A percentile compares a stretch with the other conserved stretches of the same genome.
These are phyloP conservation scores for Loxodonta africana DNA, from an alignment of 2,113 vertebrate species.

Conservation along the genomic window DNA sequence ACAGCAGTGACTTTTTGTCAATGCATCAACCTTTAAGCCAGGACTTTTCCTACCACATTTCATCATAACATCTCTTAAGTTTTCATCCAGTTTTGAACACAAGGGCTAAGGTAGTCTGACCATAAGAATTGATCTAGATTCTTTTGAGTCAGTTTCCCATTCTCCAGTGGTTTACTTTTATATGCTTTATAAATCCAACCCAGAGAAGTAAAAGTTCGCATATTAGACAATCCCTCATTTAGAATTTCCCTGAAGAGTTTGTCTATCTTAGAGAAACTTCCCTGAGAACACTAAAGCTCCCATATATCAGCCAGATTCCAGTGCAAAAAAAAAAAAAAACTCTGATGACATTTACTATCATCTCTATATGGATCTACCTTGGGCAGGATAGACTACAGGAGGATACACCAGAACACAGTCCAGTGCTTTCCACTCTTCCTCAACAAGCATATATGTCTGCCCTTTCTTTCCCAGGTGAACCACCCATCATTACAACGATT, in stretches of 20 bases:
- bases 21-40: not conserved
- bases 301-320: not conserved
- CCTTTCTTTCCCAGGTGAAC: not conserved
- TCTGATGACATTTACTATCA: not conserved
- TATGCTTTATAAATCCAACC: not conserved
- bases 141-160: not conserved
- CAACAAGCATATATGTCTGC: not conserved
- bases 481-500: not conserved
- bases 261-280: not conserved
- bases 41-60: not conserved
- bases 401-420: not conserved
- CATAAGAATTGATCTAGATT: not conserved
- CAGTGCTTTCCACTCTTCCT: not conserved
- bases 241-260: not conserved
- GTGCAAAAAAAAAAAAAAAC: not conserved
- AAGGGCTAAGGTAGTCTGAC: not conserved
- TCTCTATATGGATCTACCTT: not conserved
- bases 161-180: not conserved
- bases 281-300: not conserved
- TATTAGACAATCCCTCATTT: not conserved
- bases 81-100: not conserved
- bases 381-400: not conserved
- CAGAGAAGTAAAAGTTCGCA: not conserved
- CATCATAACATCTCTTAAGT: not conserved
- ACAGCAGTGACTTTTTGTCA: not conserved